These are phyloP conservation scores for Phalacrocorax pelagicus DNA, from an alignment of 2,113 vertebrate species.

Conservation along the genomic window DNA sequence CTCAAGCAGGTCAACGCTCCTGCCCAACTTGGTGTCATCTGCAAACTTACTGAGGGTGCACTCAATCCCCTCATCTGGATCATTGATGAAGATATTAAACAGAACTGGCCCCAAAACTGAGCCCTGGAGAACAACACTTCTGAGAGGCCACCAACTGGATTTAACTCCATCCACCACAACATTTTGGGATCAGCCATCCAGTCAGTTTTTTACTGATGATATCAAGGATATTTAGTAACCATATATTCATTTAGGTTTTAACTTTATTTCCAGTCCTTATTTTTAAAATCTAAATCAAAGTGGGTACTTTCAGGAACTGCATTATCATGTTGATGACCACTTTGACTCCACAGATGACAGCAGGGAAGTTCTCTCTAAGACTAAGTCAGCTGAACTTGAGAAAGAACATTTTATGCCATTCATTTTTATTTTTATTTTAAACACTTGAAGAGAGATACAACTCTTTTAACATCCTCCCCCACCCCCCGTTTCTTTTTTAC, in stretches of 20 bases:
- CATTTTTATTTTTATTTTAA: not conserved
- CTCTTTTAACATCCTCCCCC: not conserved
- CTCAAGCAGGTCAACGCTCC: too few species aligned
- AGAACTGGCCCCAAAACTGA: not conserved
- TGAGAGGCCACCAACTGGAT: not conserved
- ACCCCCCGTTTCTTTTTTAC: not conserved
- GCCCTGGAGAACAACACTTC: not conserved
- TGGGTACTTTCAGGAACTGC: not conserved
- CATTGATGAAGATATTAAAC: not conserved
- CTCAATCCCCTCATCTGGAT: not conserved
- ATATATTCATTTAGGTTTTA: not conserved
- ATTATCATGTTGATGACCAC: not conserved
- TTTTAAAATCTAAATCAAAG: not conserved
- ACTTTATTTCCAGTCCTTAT: not conserved
- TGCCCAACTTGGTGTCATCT: fast-evolving
- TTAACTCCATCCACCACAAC: not conserved
- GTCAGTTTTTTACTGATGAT: not conserved
- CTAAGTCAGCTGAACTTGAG: not conserved
- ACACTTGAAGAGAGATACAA: not conserved
- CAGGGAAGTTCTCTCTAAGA: not conserved
- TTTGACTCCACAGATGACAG: not conserved
- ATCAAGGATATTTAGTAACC: not conserved
- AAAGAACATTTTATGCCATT: not conserved
- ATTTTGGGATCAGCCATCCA: not conserved
- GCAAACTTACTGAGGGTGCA: not conserved